phyloP scores from a whole-genome alignment of 2,888 invertebrate species.

The Eristalis arbustorum region DNA sequence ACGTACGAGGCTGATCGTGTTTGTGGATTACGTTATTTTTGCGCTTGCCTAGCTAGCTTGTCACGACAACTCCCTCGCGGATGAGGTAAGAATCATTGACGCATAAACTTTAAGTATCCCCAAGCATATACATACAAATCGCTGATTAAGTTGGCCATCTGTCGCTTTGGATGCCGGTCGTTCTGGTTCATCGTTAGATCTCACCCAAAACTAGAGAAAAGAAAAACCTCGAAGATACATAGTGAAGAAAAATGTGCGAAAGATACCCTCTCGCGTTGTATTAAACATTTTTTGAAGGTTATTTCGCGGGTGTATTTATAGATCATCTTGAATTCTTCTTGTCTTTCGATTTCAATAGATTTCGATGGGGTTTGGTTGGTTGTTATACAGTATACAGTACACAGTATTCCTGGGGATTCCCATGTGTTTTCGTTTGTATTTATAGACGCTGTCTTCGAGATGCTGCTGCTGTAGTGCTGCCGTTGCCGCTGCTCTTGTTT shows the following conservation, averaged over 20 bases:
- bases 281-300: constrained; percentile 56
- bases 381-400: too few relatives aligned
- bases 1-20: neutral
- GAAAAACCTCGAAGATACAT: neutral
- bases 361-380: neutral
- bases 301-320: constrained; percentile 61
- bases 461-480: neutral
- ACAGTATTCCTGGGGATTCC: constrained; percentile 67
- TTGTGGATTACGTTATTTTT: constrained; percentile 28
- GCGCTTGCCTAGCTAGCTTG: neutral
- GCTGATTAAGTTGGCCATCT: neutral
- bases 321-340: neutral
- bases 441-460: constrained; percentile 34
- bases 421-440: constrained; percentile 61
- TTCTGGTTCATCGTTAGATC: constrained; percentile 37
- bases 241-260: constrained; percentile 9
- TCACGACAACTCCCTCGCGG: neutral
- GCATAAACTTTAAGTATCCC: neutral
- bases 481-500: constrained; percentile 50
- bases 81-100: neutral
- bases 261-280: neutral
- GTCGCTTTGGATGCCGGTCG: constrained; percentile 41
- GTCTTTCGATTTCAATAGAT: constrained; percentile 34
- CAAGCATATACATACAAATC: too few relatives aligned
- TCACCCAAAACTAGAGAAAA: constrained; percentile 24